Conservation (phyloP, 2,113 vertebrate species). For the Cynocephalus volans region DNA sequence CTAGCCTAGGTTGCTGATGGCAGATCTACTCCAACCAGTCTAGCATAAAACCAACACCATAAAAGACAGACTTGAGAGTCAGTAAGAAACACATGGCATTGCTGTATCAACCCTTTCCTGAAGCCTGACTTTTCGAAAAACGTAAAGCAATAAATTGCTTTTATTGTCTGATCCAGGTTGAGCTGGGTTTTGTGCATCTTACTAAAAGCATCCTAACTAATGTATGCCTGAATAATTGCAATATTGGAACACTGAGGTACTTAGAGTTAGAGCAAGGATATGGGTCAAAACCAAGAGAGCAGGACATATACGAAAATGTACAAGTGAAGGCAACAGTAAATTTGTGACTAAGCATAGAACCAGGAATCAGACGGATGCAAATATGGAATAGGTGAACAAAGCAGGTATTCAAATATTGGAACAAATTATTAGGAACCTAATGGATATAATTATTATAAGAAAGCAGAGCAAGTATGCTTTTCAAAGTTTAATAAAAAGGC, state of each 20-base stretch:
- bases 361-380: not conserved
- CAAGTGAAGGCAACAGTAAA: not conserved
- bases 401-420: not conserved
- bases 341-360: not conserved
- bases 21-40: not conserved
- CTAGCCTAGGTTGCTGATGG: not conserved
- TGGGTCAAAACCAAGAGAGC: not conserved
- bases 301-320: not conserved
- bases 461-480: not conserved
- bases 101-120: not conserved
- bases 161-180: not conserved
- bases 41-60: not conserved
- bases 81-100: not conserved
- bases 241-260: not conserved
- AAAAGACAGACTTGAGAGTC: constrained; percentile 16
- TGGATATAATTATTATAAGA: constrained; percentile 3
- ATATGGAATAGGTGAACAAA: not conserved
- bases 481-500: constrained; percentile 39
- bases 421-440: not conserved
- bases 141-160: not conserved
- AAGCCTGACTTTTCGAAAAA: not conserved
- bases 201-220: constrained; percentile 18
- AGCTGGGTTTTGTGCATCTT: not conserved
- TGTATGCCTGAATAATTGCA: not conserved
- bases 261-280: not conserved